Evolutionary conservation across 2,797 vertebrate genomes (phyloP).

Genomic region (Poecilia wingei): DNA sequence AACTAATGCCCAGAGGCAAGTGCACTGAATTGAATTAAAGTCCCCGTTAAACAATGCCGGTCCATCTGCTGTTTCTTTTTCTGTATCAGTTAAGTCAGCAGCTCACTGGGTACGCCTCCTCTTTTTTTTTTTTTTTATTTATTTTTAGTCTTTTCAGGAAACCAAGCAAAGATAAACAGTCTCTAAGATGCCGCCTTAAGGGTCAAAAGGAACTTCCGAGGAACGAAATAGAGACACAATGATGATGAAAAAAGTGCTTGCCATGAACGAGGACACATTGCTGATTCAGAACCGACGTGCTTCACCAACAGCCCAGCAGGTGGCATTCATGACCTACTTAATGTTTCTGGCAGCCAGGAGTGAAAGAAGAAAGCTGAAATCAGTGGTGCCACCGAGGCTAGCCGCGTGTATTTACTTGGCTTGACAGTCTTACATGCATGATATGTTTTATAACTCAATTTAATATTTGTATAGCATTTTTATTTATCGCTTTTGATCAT

Average conservation of each 20-base stretch:
- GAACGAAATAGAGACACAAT: conserved; percentile 48
- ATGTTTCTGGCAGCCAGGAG: background rate
- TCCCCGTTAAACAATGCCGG: conserved; percentile 44
- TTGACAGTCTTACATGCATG: background rate
- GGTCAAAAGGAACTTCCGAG: conserved; percentile 24
- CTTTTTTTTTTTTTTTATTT: conserved; percentile 1
- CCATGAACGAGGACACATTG: conserved; percentile 29
- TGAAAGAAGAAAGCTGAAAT: background rate
- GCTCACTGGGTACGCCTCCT: conserved; percentile 27
- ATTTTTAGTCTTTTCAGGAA: conserved; percentile 13
- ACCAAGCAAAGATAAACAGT: conserved; percentile 14
- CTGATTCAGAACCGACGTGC: conserved; percentile 15
- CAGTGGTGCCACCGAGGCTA: background rate
- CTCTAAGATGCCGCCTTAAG: conserved; percentile 18
- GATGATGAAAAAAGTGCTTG: conserved; percentile 25
- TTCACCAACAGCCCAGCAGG: conserved; percentile 69
- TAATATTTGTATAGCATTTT: background rate
- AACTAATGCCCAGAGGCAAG: conserved; percentile 60
- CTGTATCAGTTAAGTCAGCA: conserved; percentile 16
- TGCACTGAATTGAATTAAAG: conserved; percentile 62
- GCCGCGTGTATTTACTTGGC: background rate
- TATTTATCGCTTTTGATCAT: background rate
- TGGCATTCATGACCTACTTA: conserved; percentile 59
- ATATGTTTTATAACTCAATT: background rate
- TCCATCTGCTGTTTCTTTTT: conserved; percentile 38